Base-by-base conservation (phyloP, 2,888 invertebrate genomes). In the Nematopogon swammerdamellus region DNA sequence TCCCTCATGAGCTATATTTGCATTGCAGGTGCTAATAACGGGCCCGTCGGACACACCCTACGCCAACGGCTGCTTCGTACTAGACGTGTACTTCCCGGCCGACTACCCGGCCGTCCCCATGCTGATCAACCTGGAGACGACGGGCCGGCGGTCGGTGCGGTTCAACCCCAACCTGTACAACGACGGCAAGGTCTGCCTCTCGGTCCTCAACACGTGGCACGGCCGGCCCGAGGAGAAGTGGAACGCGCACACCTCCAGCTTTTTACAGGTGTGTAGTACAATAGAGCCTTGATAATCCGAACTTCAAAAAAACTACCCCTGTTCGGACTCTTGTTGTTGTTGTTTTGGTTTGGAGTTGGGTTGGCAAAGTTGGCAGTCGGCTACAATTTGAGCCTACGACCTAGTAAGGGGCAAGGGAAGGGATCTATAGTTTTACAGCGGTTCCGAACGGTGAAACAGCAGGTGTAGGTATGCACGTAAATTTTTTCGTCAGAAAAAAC, bases 191-290 rank as follows among this genome's bases (percentile, higher is more conserved):
- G 49, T 49, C 14, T 97, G 96, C 70, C 87, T 97, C 64, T 95
- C 95, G 57, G 93, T 97, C 56, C 82, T 97, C 56, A 96, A 96
- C 75, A 97, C 96, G 2, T 97, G 96, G 96, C 95, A 96, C 70
- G 96, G 96, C 6, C 82, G 95, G 49, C 96, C 96, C 19, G 96
- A 96, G 74, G 97, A 97, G 74, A 95, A 95, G 70, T 97, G 96
- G 96, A 96, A 95, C 75, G 90, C 95, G 53, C 93, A 95, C 68
- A 96, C 95, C 0, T 95, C 95, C 45, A 95, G 94, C 68, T 95
- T 97, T 65, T 82, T 96, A 53, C 91, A 91, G 81, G 85, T 84
- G 54, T n/a, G n/a, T n/a, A n/a, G n/a, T n/a, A n/a, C n/a, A n/a
- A n/a, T n/a, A n/a, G n/a, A n/a, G n/a, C n/a, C n/a, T n/a, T n/a